Evolutionary conservation across 2,797 vertebrate species (phyloP), one percentile per base, ranked within the genome.

Genomic region (Diplodus sargus): DNA sequence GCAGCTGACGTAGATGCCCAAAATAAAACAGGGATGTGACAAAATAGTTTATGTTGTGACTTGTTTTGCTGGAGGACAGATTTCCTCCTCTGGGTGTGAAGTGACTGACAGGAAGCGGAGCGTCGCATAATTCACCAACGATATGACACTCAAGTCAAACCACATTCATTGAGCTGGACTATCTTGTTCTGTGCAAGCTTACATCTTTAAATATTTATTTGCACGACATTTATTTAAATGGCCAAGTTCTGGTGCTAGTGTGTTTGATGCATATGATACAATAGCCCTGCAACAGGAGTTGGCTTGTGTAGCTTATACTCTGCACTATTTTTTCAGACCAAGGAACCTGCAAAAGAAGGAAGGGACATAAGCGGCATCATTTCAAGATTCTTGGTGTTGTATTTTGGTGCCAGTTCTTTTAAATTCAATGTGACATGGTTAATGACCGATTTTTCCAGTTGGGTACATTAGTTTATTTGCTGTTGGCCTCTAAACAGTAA

Each of bases 101-200:
- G 45, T 49, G 48, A 81, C 9, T 81, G 74, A 59, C 48, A 69
- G 20, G 22, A 75, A 78, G 71, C 51, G 16, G 15, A 70, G 22
- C 9, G 14, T 34, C 58, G 23, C 13, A 11, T 43, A 68, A 63
- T 34, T 30, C 51, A 68, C 43, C 45, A 59, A 28, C 57, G 30
- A 51, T 16, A 57, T 53, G 18, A 25, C 56, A 18, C 28, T 39
- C 13, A 39, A 23, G 53, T 60, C n/a, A 52, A 4, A 58, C 30
- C 30, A 25, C 56, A 17, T 51, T 66, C 22, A 47, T 0, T 54
- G 28, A 61, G 25, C 4, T 48, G 18, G 43, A 30, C 30, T 16
- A 15, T 17, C 57, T 48, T 59, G 20, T 59, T 34, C 8, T 23
- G 39, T 13, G 28, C 6, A 48, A 67, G n/a, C 25, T 65, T 22